Percentiles rank a stretch among this genome's conserved stretches.
Evolutionary conservation across 2,888 invertebrate genomes (phyloP).

Genomic region (Cryptophagus acutangulus): DNA sequence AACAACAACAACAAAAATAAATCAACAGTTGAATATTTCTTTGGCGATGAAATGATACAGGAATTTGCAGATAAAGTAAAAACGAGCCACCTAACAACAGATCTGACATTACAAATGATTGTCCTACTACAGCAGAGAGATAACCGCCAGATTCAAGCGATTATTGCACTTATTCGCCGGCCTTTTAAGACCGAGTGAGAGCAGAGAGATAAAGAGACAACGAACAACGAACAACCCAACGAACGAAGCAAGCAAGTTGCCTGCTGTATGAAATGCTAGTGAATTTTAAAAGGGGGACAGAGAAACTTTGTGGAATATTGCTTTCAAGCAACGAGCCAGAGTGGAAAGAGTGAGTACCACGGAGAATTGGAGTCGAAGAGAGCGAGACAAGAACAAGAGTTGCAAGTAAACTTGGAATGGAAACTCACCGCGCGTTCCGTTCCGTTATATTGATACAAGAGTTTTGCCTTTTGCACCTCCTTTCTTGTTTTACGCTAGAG

Average conservation of each 20-base stretch:
- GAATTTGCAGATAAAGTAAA: conserved; percentile 36
- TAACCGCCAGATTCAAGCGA: conserved; percentile 31
- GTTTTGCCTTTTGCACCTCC: conserved; percentile 21
- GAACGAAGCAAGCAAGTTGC: too few relatives aligned
- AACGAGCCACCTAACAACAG: conserved; percentile 39
- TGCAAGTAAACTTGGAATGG: conserved; percentile 20
- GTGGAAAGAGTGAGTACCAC: too few relatives aligned
- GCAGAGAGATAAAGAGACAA: conserved; percentile 17
- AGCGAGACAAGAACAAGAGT: conserved; percentile 17
- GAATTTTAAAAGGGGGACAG: conserved; percentile 15
- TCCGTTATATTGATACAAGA: conserved; percentile 19
- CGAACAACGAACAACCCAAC: too few relatives aligned
- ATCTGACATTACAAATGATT: conserved; percentile 42
- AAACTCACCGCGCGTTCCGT: conserved; percentile 26
- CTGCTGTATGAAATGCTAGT: conserved; percentile 9
- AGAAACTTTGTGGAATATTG: conserved; percentile 19
- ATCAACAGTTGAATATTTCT: too few relatives aligned
- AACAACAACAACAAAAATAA: too few relatives aligned
- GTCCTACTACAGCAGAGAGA: conserved; percentile 32
- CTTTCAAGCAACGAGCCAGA: conserved; percentile 20
- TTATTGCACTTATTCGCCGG: conserved; percentile 29
- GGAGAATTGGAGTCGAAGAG: conserved; percentile 8
- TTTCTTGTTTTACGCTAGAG: conserved; percentile 26
- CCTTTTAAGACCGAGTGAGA: conserved; percentile 15
- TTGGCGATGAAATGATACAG: conserved; percentile 12